phyloP scores from a whole-genome alignment of 2,888 invertebrate species.

The Meghimatium bilineatum region DNA sequence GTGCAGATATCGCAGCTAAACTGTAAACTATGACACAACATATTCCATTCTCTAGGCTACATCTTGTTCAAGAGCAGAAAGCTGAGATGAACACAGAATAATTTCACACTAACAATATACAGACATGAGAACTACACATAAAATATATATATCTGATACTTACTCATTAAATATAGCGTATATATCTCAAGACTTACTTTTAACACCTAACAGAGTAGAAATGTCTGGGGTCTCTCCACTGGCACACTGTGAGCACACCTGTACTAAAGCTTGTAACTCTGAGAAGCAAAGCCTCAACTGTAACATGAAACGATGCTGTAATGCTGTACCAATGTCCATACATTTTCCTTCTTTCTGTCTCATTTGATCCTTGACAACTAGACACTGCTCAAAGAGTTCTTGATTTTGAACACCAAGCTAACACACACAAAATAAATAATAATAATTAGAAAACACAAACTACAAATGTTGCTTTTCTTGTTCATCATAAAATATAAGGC shows the following conservation, averaged over 20 bases:
- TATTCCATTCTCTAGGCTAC: no score
- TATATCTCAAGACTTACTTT: no score
- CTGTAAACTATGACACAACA: no score
- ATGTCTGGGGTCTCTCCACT: conserved; percentile 74
- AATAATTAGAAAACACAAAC: background rate
- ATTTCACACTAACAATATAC: no score
- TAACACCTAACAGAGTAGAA: conserved; percentile 69
- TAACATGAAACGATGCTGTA: conserved; percentile 67
- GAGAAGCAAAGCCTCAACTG: conserved; percentile 71
- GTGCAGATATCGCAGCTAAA: no score
- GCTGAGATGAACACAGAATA: no score
- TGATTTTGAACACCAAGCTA: conserved; percentile 71
- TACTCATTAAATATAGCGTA: no score
- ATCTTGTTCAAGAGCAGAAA: no score
- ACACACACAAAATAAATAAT: conserved; percentile 6
- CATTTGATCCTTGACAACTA: conserved; percentile 65
- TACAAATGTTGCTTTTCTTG: background rate
- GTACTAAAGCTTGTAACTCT: conserved; percentile 71
- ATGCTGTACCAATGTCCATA: conserved; percentile 61
- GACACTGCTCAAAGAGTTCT: conserved; percentile 69
- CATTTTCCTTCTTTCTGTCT: conserved; percentile 63
- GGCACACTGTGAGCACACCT: conserved; percentile 70
- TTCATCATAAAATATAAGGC: background rate
- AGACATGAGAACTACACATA: no score
- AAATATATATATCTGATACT: no score